These are phyloP conservation scores for Trachymyrmex cornetzi DNA, from an alignment of 1,140 invertebrate genomes.

Conservation along the genomic window DNA sequence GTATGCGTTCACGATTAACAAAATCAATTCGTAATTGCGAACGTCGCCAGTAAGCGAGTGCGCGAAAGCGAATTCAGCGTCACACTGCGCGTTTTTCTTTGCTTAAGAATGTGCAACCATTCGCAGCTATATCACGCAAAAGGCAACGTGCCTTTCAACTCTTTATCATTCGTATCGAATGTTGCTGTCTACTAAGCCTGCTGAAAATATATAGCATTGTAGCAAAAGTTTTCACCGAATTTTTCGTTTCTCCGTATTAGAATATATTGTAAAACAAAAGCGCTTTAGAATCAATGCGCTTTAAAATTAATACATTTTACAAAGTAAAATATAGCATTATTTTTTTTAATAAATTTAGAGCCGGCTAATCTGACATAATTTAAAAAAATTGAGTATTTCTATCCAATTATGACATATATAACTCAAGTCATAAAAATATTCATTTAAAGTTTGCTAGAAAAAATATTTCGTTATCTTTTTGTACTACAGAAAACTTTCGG, in stretches of 20 bases:
- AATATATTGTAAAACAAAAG: neutral
- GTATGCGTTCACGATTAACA: constrained; percentile 1
- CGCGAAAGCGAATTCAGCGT: constrained; percentile 38
- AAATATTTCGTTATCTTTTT: neutral
- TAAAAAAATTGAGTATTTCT: neutral
- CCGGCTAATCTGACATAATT: neutral
- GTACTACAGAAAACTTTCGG: neutral
- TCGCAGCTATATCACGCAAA: constrained; percentile 21
- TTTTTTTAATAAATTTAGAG: neutral
- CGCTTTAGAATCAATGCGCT: neutral
- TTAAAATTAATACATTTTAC: neutral
- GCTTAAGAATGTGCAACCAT: constrained; percentile 20
- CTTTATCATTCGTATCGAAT: neutral
- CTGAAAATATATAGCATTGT: neutral
- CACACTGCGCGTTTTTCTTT: constrained; percentile 26
- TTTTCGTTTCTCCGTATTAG: neutral
- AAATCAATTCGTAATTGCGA: constrained; percentile 38
- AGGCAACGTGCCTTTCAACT: neutral
- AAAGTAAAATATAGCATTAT: neutral
- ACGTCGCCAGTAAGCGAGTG: constrained; percentile 19
- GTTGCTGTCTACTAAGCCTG: neutral
- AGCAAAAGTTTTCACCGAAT: neutral
- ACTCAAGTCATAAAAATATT: neutral
- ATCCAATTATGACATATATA: neutral
- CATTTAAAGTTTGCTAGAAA: neutral